Conservation (phyloP, 64 coral and sea anemone genomes). For the Porites lutea region DNA sequence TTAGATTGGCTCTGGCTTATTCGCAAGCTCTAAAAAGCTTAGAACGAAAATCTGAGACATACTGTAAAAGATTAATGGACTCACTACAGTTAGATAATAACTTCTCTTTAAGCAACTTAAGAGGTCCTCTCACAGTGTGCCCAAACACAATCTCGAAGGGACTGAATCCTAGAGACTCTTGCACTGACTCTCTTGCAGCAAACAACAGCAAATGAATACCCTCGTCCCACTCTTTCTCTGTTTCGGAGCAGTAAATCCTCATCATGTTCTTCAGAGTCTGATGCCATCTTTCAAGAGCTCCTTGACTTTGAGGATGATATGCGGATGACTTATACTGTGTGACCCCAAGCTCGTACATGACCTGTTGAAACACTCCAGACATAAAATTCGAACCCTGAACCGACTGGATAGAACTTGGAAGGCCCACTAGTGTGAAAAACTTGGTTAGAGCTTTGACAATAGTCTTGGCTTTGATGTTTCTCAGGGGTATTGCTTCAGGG, state of each 20-base stretch:
- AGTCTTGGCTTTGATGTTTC: too few species aligned
- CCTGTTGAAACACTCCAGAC: too few species aligned
- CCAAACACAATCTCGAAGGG: slow-evolving; percentile 53
- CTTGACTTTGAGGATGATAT: too few species aligned
- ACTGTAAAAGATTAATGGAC: slow-evolving; percentile 40
- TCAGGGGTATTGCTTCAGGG: too few species aligned
- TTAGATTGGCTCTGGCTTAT: too few species aligned
- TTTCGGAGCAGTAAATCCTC: too few species aligned
- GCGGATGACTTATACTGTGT: too few species aligned
- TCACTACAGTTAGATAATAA: not conserved
- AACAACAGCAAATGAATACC: slow-evolving; percentile 42
- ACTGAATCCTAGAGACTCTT: slow-evolving; percentile 16
- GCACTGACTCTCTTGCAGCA: slow-evolving; percentile 11
- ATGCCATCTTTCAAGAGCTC: too few species aligned
- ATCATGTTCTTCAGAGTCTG: too few species aligned
- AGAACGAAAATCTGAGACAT: slow-evolving; percentile 40
- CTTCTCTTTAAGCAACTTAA: slow-evolving; percentile 56
- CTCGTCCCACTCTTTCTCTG: not conserved
- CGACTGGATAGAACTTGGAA: slow-evolving; percentile 62
- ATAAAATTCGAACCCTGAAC: not conserved
- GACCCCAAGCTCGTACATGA: too few species aligned
- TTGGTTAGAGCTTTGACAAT: slow-evolving; percentile 39
- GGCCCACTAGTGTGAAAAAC: slow-evolving; percentile 60
- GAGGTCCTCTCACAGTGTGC: slow-evolving; percentile 52
- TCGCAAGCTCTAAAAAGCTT: slow-evolving; percentile 49